Conservation (phyloP, 2,797 vertebrate genomes). For the Fratercula arctica region DNA sequence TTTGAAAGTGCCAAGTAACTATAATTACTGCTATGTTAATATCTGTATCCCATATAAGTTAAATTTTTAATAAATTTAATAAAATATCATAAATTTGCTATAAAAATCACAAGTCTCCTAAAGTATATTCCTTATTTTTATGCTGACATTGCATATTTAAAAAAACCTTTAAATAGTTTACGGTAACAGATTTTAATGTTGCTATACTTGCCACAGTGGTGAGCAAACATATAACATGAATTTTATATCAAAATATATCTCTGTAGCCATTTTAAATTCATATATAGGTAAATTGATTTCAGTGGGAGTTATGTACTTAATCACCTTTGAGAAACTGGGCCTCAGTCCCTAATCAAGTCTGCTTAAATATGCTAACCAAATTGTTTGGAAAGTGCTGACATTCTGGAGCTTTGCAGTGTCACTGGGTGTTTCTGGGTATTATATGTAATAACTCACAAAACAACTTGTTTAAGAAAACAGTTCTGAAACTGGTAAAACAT, state of each 20-base stretch:
- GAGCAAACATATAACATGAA: conserved; percentile 7
- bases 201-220: neutral
- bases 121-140: neutral
- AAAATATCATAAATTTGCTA: neutral
- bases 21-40: neutral
- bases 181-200: neutral
- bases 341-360: conserved; percentile 13
- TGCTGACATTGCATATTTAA: neutral
- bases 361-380: neutral
- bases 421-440: neutral
- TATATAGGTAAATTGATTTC: conserved; percentile 43
- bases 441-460: neutral
- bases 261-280: conserved; percentile 2
- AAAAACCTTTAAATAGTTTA: neutral
- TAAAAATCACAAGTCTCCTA: neutral
- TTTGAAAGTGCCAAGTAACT: neutral
- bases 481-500: neutral
- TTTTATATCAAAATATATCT: neutral
- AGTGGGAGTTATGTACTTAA: conserved; percentile 17
- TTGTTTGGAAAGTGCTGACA: conserved; percentile 23
- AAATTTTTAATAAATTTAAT: neutral
- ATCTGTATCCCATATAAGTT: neutral
- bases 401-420: neutral
- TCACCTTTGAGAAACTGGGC: conserved; percentile 30
- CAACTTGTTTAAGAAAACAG: neutral